phyloP scores from a whole-genome alignment of 2,797 vertebrate species.

The Phrynocephalus forsythii region DNA sequence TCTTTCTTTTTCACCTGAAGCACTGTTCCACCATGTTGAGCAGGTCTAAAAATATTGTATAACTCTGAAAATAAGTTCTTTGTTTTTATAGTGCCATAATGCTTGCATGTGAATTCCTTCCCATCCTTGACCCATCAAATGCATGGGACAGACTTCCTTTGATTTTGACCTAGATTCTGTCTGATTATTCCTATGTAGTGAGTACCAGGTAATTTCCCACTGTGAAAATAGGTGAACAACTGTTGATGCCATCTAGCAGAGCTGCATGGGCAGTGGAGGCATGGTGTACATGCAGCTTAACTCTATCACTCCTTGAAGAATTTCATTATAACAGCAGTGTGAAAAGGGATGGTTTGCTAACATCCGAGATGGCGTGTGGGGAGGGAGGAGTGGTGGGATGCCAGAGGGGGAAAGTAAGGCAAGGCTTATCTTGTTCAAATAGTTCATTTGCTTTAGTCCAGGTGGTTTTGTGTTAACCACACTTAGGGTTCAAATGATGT shows the following conservation, averaged over 20 bases:
- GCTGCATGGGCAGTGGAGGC: conserved; percentile 46
- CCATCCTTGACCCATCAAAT: conserved; percentile 26
- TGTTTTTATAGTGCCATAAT: conserved; percentile 61
- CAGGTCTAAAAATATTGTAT: conserved; percentile 26
- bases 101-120: conserved; percentile 63
- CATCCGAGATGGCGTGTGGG: neutral
- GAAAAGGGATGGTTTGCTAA: conserved; percentile 43
- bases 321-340: conserved; percentile 42
- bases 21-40: conserved; percentile 40
- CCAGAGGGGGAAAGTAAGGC: neutral
- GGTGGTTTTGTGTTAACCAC: conserved; percentile 12
- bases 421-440: neutral
- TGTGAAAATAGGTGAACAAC: conserved; percentile 75
- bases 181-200: conserved; percentile 68
- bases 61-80: conserved; percentile 57
- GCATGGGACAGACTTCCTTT: conserved; percentile 65
- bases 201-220: conserved; percentile 72
- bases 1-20: conserved; percentile 26
- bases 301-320: conserved; percentile 35
- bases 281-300: neutral
- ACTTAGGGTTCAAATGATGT: conserved; percentile 22
- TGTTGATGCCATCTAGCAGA: conserved; percentile 70
- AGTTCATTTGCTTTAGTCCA: conserved; percentile 38
- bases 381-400: too few species aligned
- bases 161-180: conserved; percentile 77